Base-by-base conservation (phyloP, 2,888 invertebrate species). In the Baccha elongata region DNA sequence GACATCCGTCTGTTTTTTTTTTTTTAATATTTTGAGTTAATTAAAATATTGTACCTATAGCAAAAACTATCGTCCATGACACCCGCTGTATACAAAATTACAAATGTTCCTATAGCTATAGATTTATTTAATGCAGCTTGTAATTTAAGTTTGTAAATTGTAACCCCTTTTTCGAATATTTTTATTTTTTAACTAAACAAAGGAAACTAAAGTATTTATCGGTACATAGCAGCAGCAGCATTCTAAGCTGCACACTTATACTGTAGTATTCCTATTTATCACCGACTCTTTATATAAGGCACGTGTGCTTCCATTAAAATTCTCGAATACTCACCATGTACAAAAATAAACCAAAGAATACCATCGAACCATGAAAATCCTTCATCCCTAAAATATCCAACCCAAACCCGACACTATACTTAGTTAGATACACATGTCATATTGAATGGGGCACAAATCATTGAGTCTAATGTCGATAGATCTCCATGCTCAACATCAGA, bases 321-420 rank as follows among this genome's bases (percentile, higher is more conserved):
- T 58, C 44, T 21, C 37, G 48, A 64, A 80, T 58, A 73, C 37
- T n/a, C 60, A 44, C 60, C 42, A 29, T 44, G 44, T 29, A 17
- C 29, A n/a, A 37, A 55, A 48, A 37, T 21, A 44, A 26, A 17
- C 15, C 35, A 71, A 58, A 44, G 52, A 69, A 80, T 75, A 74
- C 42, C 75, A 71, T 42, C 37, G 55, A 69, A 71, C 75, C 75
- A 65, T 75, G 65, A 60, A 81, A 75, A 58, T 75, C 46, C 60
- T 65, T 65, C 75, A 81, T 65, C 81, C 75, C 69, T 75, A 26
- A 29, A 42, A 11, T 32, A 35, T 2, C 17, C 15, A 58, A 58
- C 55, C 55, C 55, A 55, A 10, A 32, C 29, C 26, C 26, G 10
- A 48, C 67, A 68, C 79, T 53, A 58, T 19, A 35, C 13, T 19